Percentiles rank a stretch among this genome's conserved stretches.
These are phyloP conservation scores for Crypturellus undulatus DNA, from an alignment of 2,113 vertebrate genomes.

Conservation along the genomic window DNA sequence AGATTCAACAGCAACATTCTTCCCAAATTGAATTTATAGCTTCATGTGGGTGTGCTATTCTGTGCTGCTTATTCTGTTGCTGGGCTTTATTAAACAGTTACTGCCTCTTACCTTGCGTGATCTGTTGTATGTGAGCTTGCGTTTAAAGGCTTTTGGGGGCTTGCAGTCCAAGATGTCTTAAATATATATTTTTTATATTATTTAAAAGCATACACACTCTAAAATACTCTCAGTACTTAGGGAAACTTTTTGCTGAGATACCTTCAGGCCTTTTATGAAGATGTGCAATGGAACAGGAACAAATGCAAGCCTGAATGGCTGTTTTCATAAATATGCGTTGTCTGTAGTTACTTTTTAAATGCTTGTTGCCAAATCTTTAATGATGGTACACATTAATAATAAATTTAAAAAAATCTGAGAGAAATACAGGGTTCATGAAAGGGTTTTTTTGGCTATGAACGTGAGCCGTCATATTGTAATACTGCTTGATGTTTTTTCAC, in stretches of 20 bases:
- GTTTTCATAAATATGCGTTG: neutral
- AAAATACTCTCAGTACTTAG: neutral
- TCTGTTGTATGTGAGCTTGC: neutral
- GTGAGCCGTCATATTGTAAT: too few species aligned
- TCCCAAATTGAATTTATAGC: slow-evolving; percentile 31
- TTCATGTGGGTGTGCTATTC: slow-evolving; percentile 45
- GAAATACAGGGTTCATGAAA: neutral
- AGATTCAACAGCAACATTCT: neutral
- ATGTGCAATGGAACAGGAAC: neutral
- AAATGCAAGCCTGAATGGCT: neutral
- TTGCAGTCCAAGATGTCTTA: neutral
- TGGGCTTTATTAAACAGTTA: slow-evolving; percentile 41
- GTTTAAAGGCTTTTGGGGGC: neutral
- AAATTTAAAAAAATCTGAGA: neutral
- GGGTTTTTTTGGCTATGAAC: fast-evolving
- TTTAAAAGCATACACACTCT: neutral
- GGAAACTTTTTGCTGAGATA: neutral
- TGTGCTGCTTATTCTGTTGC: neutral
- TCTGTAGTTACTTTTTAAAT: neutral
- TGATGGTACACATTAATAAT: too few species aligned
- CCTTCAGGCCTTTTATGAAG: neutral
- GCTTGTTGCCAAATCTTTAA: neutral
- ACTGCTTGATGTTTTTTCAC: neutral
- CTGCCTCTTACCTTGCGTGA: neutral
- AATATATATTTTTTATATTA: neutral